A percentile compares a stretch with the other conserved stretches of the same genome.
phyloP scores from a whole-genome alignment of 2,797 vertebrate genomes.

The Simalia tracyae region DNA sequence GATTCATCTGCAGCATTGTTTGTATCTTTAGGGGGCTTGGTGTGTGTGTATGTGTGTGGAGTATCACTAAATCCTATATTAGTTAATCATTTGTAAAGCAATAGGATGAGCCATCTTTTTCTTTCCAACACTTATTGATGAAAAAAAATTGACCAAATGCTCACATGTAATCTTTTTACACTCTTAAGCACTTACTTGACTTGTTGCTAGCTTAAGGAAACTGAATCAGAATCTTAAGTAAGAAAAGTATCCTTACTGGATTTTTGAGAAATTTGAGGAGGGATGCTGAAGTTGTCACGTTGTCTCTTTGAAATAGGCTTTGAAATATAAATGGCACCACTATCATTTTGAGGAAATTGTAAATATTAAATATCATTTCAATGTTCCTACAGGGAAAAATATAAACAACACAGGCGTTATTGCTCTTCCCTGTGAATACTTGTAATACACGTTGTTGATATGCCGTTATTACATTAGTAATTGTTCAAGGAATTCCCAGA shows the following conservation, averaged over 20 bases:
- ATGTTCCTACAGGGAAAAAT: not conserved
- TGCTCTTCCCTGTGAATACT: not conserved
- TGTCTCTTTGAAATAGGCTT: not conserved
- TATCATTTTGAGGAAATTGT: conserved; percentile 24
- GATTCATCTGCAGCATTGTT: not conserved
- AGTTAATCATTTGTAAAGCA: not conserved
- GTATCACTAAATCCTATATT: not conserved
- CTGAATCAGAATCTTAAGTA: conserved; percentile 12
- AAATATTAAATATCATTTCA: conserved; percentile 20
- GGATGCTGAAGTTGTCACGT: conserved; percentile 13
- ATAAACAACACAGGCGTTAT: not conserved
- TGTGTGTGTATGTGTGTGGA: not conserved
- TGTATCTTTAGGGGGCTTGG: not conserved
- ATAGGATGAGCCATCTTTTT: not conserved
- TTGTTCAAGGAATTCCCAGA: not conserved
- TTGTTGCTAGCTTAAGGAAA: conserved; percentile 18
- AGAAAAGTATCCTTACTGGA: not conserved
- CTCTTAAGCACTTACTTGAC: conserved; percentile 18
- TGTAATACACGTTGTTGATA: not conserved
- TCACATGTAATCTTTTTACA: conserved; percentile 16
- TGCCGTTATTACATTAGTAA: not conserved
- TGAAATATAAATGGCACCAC: conserved; percentile 9
- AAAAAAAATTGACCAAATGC: conserved; percentile 6
- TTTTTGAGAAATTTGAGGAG: not conserved
- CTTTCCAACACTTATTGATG: not conserved